These are phyloP conservation scores for Anhinga rufa DNA, from an alignment of 2,113 vertebrate species.

Conservation along the genomic window DNA sequence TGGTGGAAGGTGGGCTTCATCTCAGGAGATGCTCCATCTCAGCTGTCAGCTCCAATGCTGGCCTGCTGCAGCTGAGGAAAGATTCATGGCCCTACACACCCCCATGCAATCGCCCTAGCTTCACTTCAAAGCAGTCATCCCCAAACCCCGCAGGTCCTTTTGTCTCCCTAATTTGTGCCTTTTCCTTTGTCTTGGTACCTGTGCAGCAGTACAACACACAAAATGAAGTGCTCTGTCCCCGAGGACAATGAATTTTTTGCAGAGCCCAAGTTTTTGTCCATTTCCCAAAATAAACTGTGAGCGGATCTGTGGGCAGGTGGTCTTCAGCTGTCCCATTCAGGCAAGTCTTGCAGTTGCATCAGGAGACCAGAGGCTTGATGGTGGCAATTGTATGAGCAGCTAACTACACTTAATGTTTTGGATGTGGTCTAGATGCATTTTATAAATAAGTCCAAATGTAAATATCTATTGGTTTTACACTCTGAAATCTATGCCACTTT, in stretches of 20 bases:
- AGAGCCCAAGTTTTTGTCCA: not conserved
- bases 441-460: not conserved
- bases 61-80: not conserved
- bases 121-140: not conserved
- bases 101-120: not conserved
- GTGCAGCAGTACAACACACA: not conserved
- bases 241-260: not conserved
- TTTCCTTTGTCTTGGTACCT: not conserved
- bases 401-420: not conserved
- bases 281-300: not conserved
- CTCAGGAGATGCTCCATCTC: not conserved
- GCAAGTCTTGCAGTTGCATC: rapidly evolving
- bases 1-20: not conserved
- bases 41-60: not conserved
- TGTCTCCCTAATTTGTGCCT: not conserved
- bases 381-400: not conserved
- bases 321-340: not conserved
- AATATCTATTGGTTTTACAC: not conserved
- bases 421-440: not conserved
- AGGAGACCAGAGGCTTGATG: not conserved
- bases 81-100: not conserved
- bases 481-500: not conserved
- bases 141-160: not conserved
- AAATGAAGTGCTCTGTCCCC: not conserved
- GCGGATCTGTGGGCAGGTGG: not conserved